Percentiles rank a stretch among this genome's conserved stretches.
These are phyloP conservation scores for Clarias pachynema DNA, from an alignment of 2,797 vertebrate species.

Conservation along the genomic window DNA sequence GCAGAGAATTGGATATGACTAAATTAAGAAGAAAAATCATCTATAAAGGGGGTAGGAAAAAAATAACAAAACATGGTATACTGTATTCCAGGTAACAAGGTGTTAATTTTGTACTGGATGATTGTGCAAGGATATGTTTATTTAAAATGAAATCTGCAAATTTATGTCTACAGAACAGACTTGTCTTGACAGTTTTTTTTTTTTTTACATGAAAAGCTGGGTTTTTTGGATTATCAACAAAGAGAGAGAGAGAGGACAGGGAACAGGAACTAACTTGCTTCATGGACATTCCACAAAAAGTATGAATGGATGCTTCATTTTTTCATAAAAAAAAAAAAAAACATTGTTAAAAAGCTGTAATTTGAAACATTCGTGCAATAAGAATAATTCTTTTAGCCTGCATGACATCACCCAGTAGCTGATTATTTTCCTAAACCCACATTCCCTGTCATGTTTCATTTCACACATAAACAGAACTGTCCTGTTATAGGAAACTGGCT, in stretches of 20 bases:
- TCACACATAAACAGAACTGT: background rate
- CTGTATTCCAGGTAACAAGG: background rate
- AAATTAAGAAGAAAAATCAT: no score
- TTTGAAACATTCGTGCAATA: background rate
- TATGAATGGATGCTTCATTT: background rate
- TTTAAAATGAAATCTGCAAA: background rate
- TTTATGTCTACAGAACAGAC: background rate
- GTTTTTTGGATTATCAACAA: background rate
- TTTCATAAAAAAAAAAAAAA: background rate
- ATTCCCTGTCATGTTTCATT: background rate
- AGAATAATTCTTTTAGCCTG: background rate
- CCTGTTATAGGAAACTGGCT: background rate
- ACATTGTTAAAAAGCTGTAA: no score
- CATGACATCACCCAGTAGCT: background rate
- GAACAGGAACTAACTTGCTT: background rate
- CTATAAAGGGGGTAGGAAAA: background rate
- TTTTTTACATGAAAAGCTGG: background rate
- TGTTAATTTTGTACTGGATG: background rate
- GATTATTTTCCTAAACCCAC: slow-evolving; percentile 1
- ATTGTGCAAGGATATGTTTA: background rate
- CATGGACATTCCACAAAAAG: background rate
- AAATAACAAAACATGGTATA: background rate
- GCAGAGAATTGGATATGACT: no score
- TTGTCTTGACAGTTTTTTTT: background rate
- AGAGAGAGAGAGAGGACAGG: background rate